Evolutionary conservation across 2,888 invertebrate species (phyloP).

Genomic region (Chrysina gloriosa): DNA sequence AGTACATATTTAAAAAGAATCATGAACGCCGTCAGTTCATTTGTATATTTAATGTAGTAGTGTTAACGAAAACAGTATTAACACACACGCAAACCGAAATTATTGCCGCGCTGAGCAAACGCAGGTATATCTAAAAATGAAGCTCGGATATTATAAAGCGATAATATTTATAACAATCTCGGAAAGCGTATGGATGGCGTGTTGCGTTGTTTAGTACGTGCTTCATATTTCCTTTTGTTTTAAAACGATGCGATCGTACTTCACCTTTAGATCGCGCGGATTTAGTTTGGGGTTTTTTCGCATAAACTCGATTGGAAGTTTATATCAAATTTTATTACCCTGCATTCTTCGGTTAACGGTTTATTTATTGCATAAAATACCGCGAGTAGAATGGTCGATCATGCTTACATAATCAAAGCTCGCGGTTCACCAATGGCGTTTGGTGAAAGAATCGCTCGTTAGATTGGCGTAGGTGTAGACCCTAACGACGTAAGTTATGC

Average conservation of each 20-base stretch:
- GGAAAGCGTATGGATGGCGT: background rate
- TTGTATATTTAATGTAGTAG: background rate
- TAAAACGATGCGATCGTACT: background rate
- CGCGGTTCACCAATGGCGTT: too few species aligned
- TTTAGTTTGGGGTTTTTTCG: background rate
- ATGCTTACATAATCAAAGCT: background rate
- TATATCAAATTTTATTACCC: constrained; percentile 18
- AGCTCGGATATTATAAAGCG: background rate
- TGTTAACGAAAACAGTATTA: background rate
- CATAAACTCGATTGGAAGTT: constrained; percentile 6
- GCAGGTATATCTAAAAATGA: constrained; percentile 12
- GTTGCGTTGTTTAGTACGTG: background rate
- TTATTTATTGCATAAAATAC: constrained; percentile 14
- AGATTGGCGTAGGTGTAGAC: too few species aligned
- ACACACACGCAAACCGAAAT: background rate
- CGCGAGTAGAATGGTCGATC: background rate
- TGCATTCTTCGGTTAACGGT: constrained; percentile 17
- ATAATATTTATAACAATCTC: constrained; percentile 9
- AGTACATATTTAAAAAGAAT: background rate
- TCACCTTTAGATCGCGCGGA: constrained; percentile 8
- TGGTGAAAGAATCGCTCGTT: too few species aligned
- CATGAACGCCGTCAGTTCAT: background rate
- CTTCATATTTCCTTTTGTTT: constrained; percentile 13
- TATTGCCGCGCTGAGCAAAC: constrained; percentile 4
- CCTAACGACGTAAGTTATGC: too few species aligned